Evolutionary conservation across 1,140 invertebrate genomes (phyloP).

Genomic region (Colletes latitarsis): DNA sequence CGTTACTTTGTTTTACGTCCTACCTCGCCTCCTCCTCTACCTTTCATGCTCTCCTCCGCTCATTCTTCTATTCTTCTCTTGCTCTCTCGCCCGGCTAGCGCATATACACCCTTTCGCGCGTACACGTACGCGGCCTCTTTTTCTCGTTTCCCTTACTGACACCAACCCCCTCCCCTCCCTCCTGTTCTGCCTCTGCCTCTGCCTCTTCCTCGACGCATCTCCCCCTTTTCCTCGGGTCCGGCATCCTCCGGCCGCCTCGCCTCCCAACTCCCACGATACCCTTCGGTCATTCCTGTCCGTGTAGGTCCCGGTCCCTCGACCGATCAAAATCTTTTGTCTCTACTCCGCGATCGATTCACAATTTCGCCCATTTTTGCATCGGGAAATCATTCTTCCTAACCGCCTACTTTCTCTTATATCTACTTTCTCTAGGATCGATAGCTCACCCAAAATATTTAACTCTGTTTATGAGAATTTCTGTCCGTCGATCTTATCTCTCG

Average conservation of each 20-base stretch:
- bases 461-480: too few relatives aligned
- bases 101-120: constrained; percentile 1
- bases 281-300: constrained; percentile 25
- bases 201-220: not conserved
- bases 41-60: constrained; percentile 7
- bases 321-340: not conserved
- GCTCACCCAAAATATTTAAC: too few relatives aligned
- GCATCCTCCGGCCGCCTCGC: constrained; percentile 29
- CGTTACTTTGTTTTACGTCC: constrained; percentile 81
- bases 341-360: not conserved
- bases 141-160: constrained; percentile 52
- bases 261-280: constrained; percentile 20
- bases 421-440: too few relatives aligned
- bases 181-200: not conserved
- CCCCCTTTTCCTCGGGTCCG: constrained; percentile 32
- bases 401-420: too few relatives aligned
- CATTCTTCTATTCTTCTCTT: not conserved
- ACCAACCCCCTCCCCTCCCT: constrained; percentile 27
- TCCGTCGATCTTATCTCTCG: too few relatives aligned
- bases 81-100: not conserved
- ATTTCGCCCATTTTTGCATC: not conserved
- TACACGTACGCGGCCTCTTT: constrained; percentile 28
- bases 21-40: constrained; percentile 52
- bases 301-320: not conserved
- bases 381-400: too few relatives aligned